Percentiles rank a stretch among this genome's conserved stretches.
These are phyloP conservation scores for Oegoconia quadripuncta DNA, from an alignment of 2,888 invertebrate genomes.

Conservation along the genomic window DNA sequence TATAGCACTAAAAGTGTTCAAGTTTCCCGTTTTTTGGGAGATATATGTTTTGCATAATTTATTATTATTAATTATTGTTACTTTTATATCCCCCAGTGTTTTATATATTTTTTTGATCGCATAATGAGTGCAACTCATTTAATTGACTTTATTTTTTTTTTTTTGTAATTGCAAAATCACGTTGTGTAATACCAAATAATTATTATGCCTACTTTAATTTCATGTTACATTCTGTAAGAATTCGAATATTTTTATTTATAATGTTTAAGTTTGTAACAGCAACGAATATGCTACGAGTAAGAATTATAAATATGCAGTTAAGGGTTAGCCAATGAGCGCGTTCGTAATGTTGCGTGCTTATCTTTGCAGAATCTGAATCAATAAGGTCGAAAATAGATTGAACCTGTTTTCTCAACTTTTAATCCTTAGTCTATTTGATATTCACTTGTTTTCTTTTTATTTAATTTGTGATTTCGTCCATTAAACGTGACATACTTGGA, in stretches of 20 bases:
- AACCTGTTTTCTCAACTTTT: too few relatives aligned
- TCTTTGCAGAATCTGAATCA: too few relatives aligned
- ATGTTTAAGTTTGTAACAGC: slow-evolving; percentile 52
- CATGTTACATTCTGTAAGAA: slow-evolving; percentile 57
- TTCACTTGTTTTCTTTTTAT: too few relatives aligned
- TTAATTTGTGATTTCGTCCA: too few relatives aligned
- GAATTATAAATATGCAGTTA: too few relatives aligned
- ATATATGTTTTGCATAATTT: slow-evolving; percentile 51
- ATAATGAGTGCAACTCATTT: slow-evolving; percentile 67
- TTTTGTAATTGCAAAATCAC: slow-evolving; percentile 49
- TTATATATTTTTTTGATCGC: slow-evolving; percentile 41
- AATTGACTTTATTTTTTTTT: slow-evolving; percentile 48
- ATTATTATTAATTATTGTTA: slow-evolving; percentile 48
- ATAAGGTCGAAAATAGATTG: too few relatives aligned
- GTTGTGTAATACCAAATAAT: slow-evolving; percentile 76
- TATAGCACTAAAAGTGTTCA: slow-evolving; percentile 68
- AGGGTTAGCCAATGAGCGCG: too few relatives aligned
- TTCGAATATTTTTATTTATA: slow-evolving; percentile 60
- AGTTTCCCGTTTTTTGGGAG: slow-evolving; percentile 40
- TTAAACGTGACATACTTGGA: too few relatives aligned
- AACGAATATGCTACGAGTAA: slow-evolving; percentile 45
- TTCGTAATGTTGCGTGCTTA: too few relatives aligned
- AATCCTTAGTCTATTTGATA: too few relatives aligned
- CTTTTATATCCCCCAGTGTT: slow-evolving; percentile 49
- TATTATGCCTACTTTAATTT: slow-evolving; percentile 56